These are phyloP conservation scores for Nanorana parkeri DNA, from an alignment of 2,113 vertebrate species.

Conservation along the genomic window DNA sequence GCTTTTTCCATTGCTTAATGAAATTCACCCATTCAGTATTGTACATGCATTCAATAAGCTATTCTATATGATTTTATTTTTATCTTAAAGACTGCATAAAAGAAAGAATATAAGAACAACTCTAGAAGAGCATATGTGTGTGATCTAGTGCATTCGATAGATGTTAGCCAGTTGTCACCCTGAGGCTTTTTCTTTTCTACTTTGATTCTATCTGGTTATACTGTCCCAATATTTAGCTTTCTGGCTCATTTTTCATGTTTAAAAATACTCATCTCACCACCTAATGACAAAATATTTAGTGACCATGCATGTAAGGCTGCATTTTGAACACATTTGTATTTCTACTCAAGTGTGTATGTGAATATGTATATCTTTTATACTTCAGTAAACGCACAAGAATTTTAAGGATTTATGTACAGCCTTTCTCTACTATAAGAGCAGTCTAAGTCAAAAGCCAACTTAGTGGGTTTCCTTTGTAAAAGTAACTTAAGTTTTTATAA, in stretches of 20 bases:
- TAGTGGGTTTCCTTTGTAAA: too few species aligned
- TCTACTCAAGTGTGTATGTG: too few species aligned
- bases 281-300: conserved; percentile 10
- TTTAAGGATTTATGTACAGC: too few species aligned
- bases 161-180: conserved; percentile 27
- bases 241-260: not conserved
- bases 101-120: conserved; percentile 8
- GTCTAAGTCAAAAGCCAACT: too few species aligned
- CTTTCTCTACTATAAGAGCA: too few species aligned
- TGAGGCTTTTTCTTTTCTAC: conserved; percentile 13
- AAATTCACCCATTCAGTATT: not conserved
- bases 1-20: not conserved
- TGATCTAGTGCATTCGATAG: conserved; percentile 13
- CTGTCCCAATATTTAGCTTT: not conserved
- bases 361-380: too few species aligned
- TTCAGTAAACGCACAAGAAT: too few species aligned
- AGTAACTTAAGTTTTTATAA: too few species aligned
- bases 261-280: not conserved
- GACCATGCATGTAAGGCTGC: not conserved
- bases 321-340: not conserved
- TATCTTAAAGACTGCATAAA: not conserved
- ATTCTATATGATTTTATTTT: conserved; percentile 25
- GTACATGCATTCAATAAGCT: not conserved
- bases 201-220: conserved; percentile 24
- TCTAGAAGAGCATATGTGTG: conserved; percentile 15